Evolutionary conservation across 2,113 vertebrate species (phyloP).

Genomic region (Tachuris rubrigastra): DNA sequence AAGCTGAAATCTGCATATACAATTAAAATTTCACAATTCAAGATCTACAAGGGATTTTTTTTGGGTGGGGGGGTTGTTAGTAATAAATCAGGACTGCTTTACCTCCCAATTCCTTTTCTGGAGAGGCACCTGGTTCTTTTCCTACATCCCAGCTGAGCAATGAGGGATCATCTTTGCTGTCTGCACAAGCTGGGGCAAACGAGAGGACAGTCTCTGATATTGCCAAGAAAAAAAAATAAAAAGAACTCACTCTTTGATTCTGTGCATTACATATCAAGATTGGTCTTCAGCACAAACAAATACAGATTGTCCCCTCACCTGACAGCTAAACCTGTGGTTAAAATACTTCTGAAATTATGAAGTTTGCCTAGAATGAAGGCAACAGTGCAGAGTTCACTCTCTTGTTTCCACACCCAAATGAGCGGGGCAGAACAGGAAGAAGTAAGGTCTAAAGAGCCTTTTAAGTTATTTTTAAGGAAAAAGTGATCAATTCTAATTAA

Average conservation of each 20-base stretch:
- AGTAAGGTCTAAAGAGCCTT: neutral
- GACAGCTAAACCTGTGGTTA: neutral
- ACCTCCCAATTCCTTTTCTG: neutral
- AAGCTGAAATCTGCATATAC: neutral
- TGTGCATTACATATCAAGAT: neutral
- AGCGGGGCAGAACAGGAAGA: neutral
- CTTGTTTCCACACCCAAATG: neutral
- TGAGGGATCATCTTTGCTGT: neutral
- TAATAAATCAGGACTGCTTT: neutral
- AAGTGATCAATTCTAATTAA: neutral
- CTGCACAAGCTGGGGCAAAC: neutral
- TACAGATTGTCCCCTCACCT: neutral
- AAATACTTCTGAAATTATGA: neutral
- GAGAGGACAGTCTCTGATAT: neutral
- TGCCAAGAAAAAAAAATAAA: neutral
- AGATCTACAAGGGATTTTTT: neutral
- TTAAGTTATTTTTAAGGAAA: neutral
- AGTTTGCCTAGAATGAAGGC: neutral
- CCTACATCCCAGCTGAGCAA: neutral
- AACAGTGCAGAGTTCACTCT: neutral
- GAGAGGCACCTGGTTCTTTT: neutral
- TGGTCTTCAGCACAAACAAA: neutral
- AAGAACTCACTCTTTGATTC: neutral
- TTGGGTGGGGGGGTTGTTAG: neutral
- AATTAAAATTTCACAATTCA: neutral